phyloP scores from a whole-genome alignment of 2,888 invertebrate species.

The Notodonta ziczac region DNA sequence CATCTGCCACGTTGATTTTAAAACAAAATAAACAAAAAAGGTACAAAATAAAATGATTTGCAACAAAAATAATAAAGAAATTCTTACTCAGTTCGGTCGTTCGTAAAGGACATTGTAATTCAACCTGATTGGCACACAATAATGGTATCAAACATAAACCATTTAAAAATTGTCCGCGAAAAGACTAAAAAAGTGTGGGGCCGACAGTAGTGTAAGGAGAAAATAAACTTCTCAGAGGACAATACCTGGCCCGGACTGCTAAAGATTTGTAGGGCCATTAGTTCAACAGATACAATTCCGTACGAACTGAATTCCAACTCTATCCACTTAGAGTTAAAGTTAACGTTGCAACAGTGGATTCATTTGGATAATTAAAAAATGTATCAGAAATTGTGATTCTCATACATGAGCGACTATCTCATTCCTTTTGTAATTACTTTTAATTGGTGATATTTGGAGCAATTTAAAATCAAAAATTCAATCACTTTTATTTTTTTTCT shows the following conservation, averaged over 20 bases:
- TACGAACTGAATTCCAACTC: conserved; percentile 33
- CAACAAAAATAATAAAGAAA: conserved; percentile 74
- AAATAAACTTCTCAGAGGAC: conserved; percentile 75
- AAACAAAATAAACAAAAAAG: conserved; percentile 62
- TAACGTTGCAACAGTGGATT: conserved; percentile 13
- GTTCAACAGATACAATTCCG: conserved; percentile 53
- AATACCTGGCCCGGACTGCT: conserved; percentile 74
- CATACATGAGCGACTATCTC: conserved; percentile 57
- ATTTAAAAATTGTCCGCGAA: conserved; percentile 82
- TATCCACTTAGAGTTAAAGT: conserved; percentile 29
- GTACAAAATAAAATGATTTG: conserved; percentile 76
- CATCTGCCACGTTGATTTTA: conserved; percentile 71
- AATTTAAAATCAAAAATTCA: conserved; percentile 21
- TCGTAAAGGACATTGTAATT: conserved; percentile 83
- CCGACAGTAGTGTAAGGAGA: conserved; percentile 71
- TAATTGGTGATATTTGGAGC: conserved; percentile 45
- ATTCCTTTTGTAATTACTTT: conserved; percentile 54
- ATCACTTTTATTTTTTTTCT: conserved; percentile 8
- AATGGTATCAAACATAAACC: conserved; percentile 83
- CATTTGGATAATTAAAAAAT: conserved; percentile 62
- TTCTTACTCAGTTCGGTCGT: conserved; percentile 76
- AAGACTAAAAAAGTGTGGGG: conserved; percentile 74
- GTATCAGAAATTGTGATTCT: conserved; percentile 59
- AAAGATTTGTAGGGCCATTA: conserved; percentile 82
- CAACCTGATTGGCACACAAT: conserved; percentile 84